Conservation (phyloP, 2,113 vertebrate species). For the Sander vitreus region DNA sequence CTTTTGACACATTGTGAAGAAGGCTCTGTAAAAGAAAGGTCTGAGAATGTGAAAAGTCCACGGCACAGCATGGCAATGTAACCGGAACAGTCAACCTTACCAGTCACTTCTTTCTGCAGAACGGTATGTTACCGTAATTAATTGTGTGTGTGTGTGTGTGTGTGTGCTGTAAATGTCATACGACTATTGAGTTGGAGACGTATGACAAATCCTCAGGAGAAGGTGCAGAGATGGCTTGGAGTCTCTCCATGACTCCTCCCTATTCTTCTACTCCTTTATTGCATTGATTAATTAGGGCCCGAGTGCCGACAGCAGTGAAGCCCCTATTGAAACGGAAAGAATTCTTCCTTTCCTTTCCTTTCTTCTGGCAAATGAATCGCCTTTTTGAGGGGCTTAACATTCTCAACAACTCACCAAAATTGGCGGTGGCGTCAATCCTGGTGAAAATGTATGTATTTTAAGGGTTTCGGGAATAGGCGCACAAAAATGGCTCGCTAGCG, state of each 20-base stretch:
- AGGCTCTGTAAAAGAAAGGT: slow-evolving; percentile 44
- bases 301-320: no score
- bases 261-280: neutral
- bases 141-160: slow-evolving; percentile 40
- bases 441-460: no score
- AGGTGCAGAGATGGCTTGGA: neutral
- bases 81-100: slow-evolving; percentile 30
- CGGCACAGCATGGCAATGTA: neutral
- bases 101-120: slow-evolving; percentile 33
- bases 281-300: neutral
- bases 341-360: no score
- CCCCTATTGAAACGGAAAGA: no score
- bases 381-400: no score
- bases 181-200: slow-evolving; percentile 4
- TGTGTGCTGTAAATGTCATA: slow-evolving; percentile 51
- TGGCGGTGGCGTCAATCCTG: no score
- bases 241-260: neutral
- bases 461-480: no score
- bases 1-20: slow-evolving; percentile 62
- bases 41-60: slow-evolving; percentile 48
- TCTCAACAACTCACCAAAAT: no score
- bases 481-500: no score
- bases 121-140: neutral
- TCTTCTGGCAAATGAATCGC: no score
- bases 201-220: neutral